Conservation (phyloP, 2,113 vertebrate species). For the Heterotilapia buettikoferi region DNA sequence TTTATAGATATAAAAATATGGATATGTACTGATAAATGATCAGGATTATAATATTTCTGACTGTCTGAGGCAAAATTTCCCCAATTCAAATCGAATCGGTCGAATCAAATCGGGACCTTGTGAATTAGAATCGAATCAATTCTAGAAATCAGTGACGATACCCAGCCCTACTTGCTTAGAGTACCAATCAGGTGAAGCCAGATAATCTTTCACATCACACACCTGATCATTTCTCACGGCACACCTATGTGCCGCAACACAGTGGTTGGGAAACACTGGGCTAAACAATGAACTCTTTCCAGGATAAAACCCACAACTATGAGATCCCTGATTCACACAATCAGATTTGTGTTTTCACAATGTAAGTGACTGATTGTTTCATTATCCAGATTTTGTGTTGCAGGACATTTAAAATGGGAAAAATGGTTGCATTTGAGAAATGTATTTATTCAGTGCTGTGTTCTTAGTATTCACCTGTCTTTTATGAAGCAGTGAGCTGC, state of each 20-base stretch:
- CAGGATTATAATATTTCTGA: not conserved
- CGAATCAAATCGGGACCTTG: not conserved
- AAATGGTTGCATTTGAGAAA: not conserved
- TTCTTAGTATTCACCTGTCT: not conserved
- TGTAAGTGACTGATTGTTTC: not conserved
- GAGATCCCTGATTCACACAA: not conserved
- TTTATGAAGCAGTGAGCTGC: not conserved
- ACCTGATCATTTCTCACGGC: no score
- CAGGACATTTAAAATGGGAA: not conserved
- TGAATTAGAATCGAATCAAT: not conserved
- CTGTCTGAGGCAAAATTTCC: not conserved
- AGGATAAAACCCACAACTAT: not conserved
- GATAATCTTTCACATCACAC: not conserved
- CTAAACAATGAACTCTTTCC: not conserved
- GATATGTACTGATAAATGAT: not conserved
- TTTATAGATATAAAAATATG: not conserved
- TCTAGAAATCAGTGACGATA: not conserved
- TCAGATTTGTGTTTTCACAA: not conserved
- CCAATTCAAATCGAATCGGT: not conserved
- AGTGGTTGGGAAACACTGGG: not conserved
- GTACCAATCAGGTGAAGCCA: not conserved
- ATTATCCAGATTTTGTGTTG: not conserved
- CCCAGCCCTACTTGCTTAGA: not conserved
- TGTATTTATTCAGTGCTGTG: not conserved
- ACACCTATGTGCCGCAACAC: not conserved